These are phyloP conservation scores for Brachypodius melanocephalos DNA, from an alignment of 2,113 vertebrate genomes.

Conservation along the genomic window DNA sequence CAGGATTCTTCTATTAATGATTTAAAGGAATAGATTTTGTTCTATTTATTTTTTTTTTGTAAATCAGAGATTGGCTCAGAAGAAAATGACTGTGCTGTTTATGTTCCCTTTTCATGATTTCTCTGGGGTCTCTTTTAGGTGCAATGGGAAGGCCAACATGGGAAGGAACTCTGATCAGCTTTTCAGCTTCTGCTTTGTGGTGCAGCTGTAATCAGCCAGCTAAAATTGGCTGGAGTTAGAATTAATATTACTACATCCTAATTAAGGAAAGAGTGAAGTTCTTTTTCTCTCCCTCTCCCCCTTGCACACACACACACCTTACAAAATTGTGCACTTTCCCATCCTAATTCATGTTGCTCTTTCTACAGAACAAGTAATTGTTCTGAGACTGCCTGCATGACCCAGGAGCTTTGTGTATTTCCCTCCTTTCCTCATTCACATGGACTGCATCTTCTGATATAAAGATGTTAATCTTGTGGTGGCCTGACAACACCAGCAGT, in stretches of 20 bases:
- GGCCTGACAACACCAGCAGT: neutral
- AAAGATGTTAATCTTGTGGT: slow-evolving; percentile 16
- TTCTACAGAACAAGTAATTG: neutral
- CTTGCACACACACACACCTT: accelerated
- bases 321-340: neutral
- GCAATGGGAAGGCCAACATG: neutral
- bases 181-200: neutral
- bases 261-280: neutral
- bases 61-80: neutral
- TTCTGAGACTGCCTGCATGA: neutral
- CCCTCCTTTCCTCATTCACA: neutral
- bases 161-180: neutral
- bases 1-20: slow-evolving; percentile 42
- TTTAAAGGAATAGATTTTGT: slow-evolving; percentile 18
- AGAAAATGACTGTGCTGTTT: neutral
- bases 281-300: neutral
- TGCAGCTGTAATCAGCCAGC: neutral
- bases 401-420: neutral
- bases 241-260: neutral
- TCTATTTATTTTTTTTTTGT: neutral
- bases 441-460: neutral
- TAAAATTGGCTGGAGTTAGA: slow-evolving; percentile 1
- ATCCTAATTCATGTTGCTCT: neutral
- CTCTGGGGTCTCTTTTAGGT: neutral
- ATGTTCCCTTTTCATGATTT: neutral